Conservation (phyloP, 2,797 vertebrate species). For the Sebastes oblongus region DNA sequence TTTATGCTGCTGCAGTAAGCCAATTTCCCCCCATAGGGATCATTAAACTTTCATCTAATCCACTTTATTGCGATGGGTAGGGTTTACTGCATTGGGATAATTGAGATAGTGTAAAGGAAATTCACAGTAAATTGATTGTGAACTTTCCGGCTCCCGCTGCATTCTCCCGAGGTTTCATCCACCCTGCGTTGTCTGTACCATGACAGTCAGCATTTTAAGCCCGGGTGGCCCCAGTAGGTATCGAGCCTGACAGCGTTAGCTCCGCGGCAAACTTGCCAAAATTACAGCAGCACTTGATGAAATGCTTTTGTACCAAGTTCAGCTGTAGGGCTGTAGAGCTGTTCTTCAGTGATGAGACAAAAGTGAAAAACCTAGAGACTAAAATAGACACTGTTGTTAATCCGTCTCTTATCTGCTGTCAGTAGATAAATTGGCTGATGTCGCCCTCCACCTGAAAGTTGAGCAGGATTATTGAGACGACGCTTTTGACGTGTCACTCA, state of each 20-base stretch:
- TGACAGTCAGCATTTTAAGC: constrained; percentile 23
- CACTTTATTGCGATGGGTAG: constrained; percentile 45
- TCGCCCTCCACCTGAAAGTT: background rate
- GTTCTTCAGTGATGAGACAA: background rate
- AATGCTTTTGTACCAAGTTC: background rate
- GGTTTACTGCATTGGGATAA: constrained; percentile 33
- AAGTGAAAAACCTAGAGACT: background rate
- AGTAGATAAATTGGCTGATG: constrained; percentile 3
- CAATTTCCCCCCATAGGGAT: constrained; percentile 44
- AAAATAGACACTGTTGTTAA: constrained; percentile 16
- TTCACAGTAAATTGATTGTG: constrained; percentile 48
- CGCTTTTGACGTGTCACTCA: background rate
- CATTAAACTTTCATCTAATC: constrained; percentile 66
- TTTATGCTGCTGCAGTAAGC: constrained; percentile 47
- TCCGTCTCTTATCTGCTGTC: constrained; percentile 11
- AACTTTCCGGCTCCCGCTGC: constrained; percentile 21
- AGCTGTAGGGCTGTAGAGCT: constrained; percentile 4
- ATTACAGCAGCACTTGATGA: constrained; percentile 16
- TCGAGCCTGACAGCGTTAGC: constrained; percentile 1
- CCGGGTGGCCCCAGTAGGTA: constrained; percentile 1
- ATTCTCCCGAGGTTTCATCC: constrained; percentile 20
- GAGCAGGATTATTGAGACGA: background rate
- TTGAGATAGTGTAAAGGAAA: constrained; percentile 40
- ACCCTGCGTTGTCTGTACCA: background rate
- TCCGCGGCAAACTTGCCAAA: background rate